These are phyloP conservation scores for Scaptodrosophila latifasciaeformis DNA, from an alignment of 2,888 invertebrate genomes.

Conservation along the genomic window DNA sequence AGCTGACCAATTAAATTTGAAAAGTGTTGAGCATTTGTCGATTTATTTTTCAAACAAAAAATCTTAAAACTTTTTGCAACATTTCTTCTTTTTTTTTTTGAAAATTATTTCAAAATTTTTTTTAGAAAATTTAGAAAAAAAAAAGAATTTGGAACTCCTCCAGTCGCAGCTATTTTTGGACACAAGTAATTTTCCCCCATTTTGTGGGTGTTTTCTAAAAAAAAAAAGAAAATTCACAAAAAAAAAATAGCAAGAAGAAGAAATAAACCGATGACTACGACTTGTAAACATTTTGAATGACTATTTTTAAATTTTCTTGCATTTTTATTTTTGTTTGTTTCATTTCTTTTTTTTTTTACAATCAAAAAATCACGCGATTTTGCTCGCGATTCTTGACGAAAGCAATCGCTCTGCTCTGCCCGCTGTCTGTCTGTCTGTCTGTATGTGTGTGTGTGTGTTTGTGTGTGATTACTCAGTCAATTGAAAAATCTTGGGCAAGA, in stretches of 20 bases:
- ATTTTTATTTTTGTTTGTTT: slow-evolving; percentile 27
- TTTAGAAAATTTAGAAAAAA: too few relatives aligned
- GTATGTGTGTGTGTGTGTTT: too few relatives aligned
- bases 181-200: too few relatives aligned
- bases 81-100: too few relatives aligned
- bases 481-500: too few relatives aligned
- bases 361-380: neutral
- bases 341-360: slow-evolving; percentile 2
- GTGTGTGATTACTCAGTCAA: too few relatives aligned
- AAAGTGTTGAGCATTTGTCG: neutral
- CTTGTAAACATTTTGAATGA: slow-evolving; percentile 64
- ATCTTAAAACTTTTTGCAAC: too few relatives aligned
- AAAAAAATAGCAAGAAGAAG: neutral
- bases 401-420: neutral
- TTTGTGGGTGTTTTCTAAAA: neutral
- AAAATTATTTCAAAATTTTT: neutral
- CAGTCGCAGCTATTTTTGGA: too few relatives aligned
- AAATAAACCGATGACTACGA: neutral
- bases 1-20: slow-evolving; percentile 9
- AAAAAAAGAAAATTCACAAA: neutral
- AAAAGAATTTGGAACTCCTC: too few relatives aligned
- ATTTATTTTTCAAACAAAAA: neutral
- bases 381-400: neutral
- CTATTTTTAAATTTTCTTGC: slow-evolving; percentile 47
- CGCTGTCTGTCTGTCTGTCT: too few relatives aligned